Evolutionary conservation across 2,888 invertebrate genomes (phyloP).

Genomic region (Oscheius sp.): DNA sequence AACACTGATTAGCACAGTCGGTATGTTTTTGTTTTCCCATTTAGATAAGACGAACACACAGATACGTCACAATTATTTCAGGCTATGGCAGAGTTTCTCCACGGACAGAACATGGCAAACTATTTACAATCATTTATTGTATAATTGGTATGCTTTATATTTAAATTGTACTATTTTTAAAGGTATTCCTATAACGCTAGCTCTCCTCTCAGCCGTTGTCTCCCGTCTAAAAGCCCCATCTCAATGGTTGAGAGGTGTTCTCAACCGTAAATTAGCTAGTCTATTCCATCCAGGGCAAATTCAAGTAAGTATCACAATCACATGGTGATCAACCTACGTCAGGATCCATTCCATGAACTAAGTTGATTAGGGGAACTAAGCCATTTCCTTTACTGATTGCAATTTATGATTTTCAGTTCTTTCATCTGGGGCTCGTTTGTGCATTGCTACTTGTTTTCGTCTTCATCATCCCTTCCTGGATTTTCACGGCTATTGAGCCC

Average conservation of each 20-base stretch:
- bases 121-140: conserved; percentile 89
- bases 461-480: conserved; percentile 82
- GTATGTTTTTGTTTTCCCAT: conserved; percentile 74
- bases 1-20: conserved; percentile 89
- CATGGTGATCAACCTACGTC: not conserved
- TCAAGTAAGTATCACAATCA: conserved; percentile 54
- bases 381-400: conserved; percentile 13
- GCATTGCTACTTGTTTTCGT: conserved; percentile 78
- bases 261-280: conserved; percentile 82
- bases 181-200: conserved; percentile 86
- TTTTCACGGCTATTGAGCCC: conserved; percentile 82
- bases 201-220: conserved; percentile 85
- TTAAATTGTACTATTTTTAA: conserved; percentile 23
- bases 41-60: not conserved
- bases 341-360: not conserved
- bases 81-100: conserved; percentile 92
- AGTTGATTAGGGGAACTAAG: not conserved
- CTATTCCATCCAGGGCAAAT: conserved; percentile 76
- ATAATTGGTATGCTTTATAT: conserved; percentile 76
- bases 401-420: conserved; percentile 75
- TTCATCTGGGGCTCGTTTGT: conserved; percentile 82
- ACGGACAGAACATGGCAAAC: conserved; percentile 85
- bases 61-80: conserved; percentile 72
- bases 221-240: conserved; percentile 83
- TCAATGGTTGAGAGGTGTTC: conserved; percentile 80